Conservation (phyloP, 2,797 vertebrate genomes). For the Neosalanx taihuensis region DNA sequence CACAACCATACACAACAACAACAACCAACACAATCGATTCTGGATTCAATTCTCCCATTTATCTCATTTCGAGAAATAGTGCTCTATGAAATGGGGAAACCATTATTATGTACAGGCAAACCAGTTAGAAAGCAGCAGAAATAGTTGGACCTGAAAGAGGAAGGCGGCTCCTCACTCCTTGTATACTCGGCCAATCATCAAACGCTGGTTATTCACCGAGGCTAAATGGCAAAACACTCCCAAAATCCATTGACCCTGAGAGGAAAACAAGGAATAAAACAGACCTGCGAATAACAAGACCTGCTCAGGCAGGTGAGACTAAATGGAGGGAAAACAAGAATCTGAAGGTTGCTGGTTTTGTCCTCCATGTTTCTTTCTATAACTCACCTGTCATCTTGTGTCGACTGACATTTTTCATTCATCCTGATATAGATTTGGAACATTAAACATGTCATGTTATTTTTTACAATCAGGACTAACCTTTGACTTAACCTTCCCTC, state of each 20-base stretch:
- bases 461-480: too few relatives aligned
- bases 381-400: background rate
- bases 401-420: constrained; percentile 9
- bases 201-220: constrained; percentile 45
- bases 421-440: constrained; percentile 16
- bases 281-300: constrained; percentile 31
- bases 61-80: background rate
- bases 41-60: background rate
- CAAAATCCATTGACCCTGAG: constrained; percentile 49
- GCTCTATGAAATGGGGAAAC: background rate
- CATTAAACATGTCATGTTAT: too few relatives aligned
- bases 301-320: constrained; percentile 33
- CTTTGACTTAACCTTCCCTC: too few relatives aligned
- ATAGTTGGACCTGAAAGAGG: constrained; percentile 10
- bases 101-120: too few relatives aligned
- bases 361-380: constrained; percentile 23
- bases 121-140: background rate
- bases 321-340: constrained; percentile 36
- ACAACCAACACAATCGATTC: background rate
- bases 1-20: background rate
- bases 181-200: constrained; percentile 56
- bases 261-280: constrained; percentile 50
- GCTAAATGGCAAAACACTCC: constrained; percentile 52
- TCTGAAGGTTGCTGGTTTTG: constrained; percentile 58
- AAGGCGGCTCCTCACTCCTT: constrained; percentile 43